Evolutionary conservation across 2,797 vertebrate species (phyloP).

Genomic region (Pantherophis alleghaniensis): DNA sequence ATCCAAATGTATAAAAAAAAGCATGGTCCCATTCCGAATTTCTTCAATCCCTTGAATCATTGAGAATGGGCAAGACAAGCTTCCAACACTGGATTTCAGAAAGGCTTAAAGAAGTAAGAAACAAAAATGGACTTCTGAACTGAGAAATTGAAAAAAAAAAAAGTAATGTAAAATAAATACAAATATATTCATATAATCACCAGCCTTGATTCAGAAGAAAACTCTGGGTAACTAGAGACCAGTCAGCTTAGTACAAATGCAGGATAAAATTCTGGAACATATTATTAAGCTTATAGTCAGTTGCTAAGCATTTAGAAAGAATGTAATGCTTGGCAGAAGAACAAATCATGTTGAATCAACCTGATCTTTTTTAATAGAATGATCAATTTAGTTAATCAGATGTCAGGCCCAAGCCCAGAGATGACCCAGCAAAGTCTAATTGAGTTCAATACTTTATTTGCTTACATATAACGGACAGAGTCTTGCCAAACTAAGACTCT

Average conservation of each 20-base stretch:
- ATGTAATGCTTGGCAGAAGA: neutral
- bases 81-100: neutral
- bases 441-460: neutral
- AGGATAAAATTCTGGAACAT: neutral
- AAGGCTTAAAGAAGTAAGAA: neutral
- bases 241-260: neutral
- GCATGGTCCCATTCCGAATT: neutral
- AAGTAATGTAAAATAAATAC: neutral
- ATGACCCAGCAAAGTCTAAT: neutral
- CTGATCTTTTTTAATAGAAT: neutral
- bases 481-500: neutral
- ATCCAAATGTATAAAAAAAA: neutral
- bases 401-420: neutral
- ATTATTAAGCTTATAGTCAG: neutral
- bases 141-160: neutral
- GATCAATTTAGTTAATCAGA: neutral
- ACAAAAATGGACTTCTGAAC: neutral
- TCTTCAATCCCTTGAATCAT: neutral
- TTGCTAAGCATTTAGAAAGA: neutral
- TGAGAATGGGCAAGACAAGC: neutral
- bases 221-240: neutral
- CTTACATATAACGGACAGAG: neutral
- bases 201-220: neutral
- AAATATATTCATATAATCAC: neutral
- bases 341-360: neutral